A percentile compares a stretch with the other conserved stretches of the same genome.
Evolutionary conservation across 2,113 vertebrate species (phyloP).

Genomic region (Epinephelus lanceolatus): DNA sequence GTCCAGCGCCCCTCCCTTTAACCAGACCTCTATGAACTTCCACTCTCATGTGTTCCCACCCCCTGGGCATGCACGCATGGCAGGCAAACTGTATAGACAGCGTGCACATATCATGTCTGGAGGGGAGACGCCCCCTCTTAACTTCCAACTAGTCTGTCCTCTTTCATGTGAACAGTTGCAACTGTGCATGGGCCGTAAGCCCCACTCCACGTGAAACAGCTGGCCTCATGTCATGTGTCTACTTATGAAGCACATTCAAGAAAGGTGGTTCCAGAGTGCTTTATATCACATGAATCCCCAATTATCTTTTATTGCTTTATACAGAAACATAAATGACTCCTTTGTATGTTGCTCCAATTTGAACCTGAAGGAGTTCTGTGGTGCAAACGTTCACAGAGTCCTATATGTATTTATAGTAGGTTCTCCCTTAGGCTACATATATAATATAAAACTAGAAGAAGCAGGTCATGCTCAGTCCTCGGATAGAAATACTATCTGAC

Average conservation of each 20-base stretch:
- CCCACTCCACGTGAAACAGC: constrained; percentile 66
- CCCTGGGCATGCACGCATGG: constrained; percentile 29
- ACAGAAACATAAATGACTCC: neutral
- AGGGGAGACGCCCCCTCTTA: constrained; percentile 7
- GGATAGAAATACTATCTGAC: constrained; percentile 8
- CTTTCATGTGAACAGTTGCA: constrained; percentile 59
- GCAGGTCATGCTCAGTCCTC: neutral
- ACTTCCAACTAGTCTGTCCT: constrained; percentile 16
- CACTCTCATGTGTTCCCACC: constrained; percentile 50
- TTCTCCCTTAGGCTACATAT: neutral
- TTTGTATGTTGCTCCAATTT: neutral
- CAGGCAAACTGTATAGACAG: constrained; percentile 35
- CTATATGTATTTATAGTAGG: neutral
- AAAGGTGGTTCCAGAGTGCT: neutral
- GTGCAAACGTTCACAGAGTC: neutral
- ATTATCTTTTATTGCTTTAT: neutral
- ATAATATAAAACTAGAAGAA: neutral
- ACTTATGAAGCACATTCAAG: constrained; percentile 11
- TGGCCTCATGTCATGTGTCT: constrained; percentile 37
- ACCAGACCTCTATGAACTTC: constrained; percentile 24
- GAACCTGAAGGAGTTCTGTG: neutral
- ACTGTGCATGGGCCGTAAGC: constrained; percentile 41
- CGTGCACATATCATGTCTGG: constrained; percentile 20
- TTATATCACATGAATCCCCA: neutral
- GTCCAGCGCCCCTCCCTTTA: constrained; percentile 25